A percentile compares a stretch with the other conserved stretches of the same genome.
These are phyloP conservation scores for Aurelia aurita DNA, from an alignment of 30 jellyfish, hydroid and myxozoan species.

Conservation along the genomic window DNA sequence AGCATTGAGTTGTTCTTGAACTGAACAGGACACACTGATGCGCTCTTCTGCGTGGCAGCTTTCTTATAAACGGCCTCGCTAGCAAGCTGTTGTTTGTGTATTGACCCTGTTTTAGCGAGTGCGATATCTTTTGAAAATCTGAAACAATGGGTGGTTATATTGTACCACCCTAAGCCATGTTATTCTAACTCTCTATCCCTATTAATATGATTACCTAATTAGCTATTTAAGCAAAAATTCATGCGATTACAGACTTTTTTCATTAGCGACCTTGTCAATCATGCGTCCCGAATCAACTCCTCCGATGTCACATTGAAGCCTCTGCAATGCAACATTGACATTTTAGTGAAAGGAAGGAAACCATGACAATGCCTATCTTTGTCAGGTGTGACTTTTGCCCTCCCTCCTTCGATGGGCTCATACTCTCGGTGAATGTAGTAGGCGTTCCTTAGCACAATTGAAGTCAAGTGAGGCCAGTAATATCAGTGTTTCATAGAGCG, in stretches of 20 bases:
- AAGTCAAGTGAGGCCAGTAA: conserved; percentile 82
- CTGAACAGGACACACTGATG: not conserved
- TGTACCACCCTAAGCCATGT: conserved; percentile 74
- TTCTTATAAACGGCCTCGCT: not conserved
- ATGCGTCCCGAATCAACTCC: conserved; percentile 52
- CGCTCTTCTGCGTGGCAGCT: conserved; percentile 41
- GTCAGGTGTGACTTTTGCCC: conserved; percentile 82
- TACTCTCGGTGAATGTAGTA: conserved; percentile 57
- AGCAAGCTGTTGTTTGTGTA: conserved; percentile 31
- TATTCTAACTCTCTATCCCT: conserved; percentile 47
- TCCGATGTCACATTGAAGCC: conserved; percentile 31
- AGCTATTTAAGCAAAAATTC: conserved; percentile 65
- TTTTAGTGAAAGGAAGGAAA: conserved; percentile 42
- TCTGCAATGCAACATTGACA: conserved; percentile 48
- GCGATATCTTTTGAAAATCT: conserved; percentile 13
- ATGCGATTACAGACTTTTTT: conserved; percentile 50
- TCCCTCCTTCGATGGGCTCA: conserved; percentile 68
- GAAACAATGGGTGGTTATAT: conserved; percentile 40
- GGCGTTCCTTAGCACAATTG: conserved; percentile 66
- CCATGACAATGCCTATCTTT: conserved; percentile 59
- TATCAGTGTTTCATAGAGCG: conserved; percentile 52
- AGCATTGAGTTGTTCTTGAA: conserved; percentile 1
- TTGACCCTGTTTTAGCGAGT: conserved; percentile 36
- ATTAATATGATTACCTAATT: conserved; percentile 53
- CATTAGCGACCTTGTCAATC: conserved; percentile 60